These are phyloP conservation scores for Syngnathus typhle DNA, from an alignment of 2,113 vertebrate species.

Conservation along the genomic window DNA sequence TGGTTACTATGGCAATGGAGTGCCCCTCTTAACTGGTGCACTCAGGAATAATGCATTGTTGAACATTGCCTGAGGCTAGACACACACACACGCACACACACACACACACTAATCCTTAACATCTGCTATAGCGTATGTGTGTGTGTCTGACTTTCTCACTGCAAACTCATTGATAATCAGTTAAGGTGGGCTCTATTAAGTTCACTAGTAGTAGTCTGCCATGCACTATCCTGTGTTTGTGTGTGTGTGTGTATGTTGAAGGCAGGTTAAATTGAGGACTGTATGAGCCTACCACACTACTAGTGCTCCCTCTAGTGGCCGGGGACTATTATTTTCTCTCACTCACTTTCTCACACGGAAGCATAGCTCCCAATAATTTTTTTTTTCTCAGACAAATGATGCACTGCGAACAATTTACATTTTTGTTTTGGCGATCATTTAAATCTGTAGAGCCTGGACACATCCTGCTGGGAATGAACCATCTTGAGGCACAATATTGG, in stretches of 20 bases:
- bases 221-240: constrained; percentile 31
- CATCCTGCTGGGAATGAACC: constrained; percentile 58
- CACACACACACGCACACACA: constrained; percentile 38
- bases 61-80: constrained; percentile 69
- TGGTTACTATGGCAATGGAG: constrained; percentile 68
- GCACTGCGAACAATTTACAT: constrained; percentile 18
- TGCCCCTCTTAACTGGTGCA: constrained; percentile 73
- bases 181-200: constrained; percentile 57
- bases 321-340: constrained; percentile 28
- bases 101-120: constrained; percentile 68
- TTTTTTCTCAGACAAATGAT: background rate
- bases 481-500: constrained; percentile 58
- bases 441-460: constrained; percentile 39
- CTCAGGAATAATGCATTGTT: constrained; percentile 76
- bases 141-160: constrained; percentile 47
- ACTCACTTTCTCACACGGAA: background rate
- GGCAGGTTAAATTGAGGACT: constrained; percentile 30
- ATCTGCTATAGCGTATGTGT: constrained; percentile 63
- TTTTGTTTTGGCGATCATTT: constrained; percentile 41
- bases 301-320: constrained; percentile 65
- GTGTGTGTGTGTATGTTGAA: constrained; percentile 22
- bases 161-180: constrained; percentile 62
- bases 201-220: constrained; percentile 47
- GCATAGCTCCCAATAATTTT: background rate
- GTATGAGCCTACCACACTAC: constrained; percentile 51